Conservation (phyloP, 1,140 invertebrate genomes). For the Drosophila ananassae region DNA sequence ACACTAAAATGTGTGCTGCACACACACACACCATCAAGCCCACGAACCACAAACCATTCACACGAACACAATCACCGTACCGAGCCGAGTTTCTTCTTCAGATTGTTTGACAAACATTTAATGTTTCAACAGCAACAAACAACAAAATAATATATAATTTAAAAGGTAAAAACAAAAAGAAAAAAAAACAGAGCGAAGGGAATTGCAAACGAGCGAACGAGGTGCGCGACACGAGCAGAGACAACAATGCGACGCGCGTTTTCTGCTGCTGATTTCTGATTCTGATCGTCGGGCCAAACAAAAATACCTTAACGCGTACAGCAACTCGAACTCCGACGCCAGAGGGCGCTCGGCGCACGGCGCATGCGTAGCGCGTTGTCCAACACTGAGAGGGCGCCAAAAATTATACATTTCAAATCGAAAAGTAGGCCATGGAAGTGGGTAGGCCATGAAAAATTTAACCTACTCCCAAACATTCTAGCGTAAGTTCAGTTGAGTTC, state of each 20-base stretch:
- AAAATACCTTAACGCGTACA: not conserved
- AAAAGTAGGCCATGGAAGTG: no score
- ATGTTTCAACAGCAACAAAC: conserved; percentile 24
- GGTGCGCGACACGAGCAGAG: conserved; percentile 12
- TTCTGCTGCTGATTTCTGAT: not conserved
- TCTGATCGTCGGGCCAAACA: conserved; percentile 2
- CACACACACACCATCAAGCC: conserved; percentile 12
- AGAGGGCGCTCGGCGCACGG: conserved; percentile 15
- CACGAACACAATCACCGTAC: not conserved
- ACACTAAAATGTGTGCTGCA: not conserved
- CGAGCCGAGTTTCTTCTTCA: conserved; percentile 19
- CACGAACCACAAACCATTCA: not conserved
- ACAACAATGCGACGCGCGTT: not conserved
- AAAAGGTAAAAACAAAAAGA: conserved; percentile 17
- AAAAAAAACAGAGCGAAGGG: conserved; percentile 18
- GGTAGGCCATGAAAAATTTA: no score
- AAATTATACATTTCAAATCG: no score
- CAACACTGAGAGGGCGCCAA: conserved; percentile 40
- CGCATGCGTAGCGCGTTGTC: conserved; percentile 47
- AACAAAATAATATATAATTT: conserved; percentile 25
- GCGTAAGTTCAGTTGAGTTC: no score
- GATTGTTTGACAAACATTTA: conserved; percentile 31
- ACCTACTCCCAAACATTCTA: no score
- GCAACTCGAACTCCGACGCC: conserved; percentile 1
- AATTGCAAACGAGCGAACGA: conserved; percentile 19